These are phyloP conservation scores for Zaprionus gabonicus DNA, from an alignment of 1,140 invertebrate species.

Conservation along the genomic window DNA sequence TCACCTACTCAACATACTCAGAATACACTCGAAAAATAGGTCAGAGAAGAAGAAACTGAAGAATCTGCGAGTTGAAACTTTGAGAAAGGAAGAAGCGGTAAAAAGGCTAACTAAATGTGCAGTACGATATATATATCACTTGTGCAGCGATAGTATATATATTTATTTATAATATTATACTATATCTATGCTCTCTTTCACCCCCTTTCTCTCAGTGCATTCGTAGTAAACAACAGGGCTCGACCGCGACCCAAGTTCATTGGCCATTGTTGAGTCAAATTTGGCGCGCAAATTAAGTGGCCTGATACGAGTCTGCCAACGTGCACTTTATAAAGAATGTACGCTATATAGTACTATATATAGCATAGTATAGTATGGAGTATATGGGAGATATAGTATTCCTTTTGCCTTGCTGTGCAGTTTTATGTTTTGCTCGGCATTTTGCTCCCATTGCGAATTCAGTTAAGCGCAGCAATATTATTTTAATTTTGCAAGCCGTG, in stretches of 20 bases:
- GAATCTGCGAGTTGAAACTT: not conserved
- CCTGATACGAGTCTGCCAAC: constrained; percentile 16
- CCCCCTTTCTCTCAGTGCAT: not conserved
- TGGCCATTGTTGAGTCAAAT: constrained; percentile 63
- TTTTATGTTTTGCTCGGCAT: constrained; percentile 25
- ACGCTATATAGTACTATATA: not conserved
- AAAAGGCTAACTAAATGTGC: not conserved
- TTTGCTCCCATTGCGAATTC: constrained; percentile 23
- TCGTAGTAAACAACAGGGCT: constrained; percentile 25
- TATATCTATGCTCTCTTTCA: not conserved
- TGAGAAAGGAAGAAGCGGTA: not conserved
- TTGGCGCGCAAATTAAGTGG: constrained; percentile 67
- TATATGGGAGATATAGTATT: not conserved
- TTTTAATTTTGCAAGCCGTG: constrained; percentile 44
- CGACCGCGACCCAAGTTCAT: constrained; percentile 49
- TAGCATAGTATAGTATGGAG: constrained; percentile 7
- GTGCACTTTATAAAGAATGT: constrained; percentile 7
- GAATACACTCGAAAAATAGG: not conserved
- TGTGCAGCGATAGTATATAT: too few relatives aligned
- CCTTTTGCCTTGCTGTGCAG: not conserved
- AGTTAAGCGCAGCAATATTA: constrained; percentile 22
- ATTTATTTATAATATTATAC: not conserved
- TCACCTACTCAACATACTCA: constrained; percentile 4
- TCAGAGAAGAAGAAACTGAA: too few relatives aligned
- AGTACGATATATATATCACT: too few relatives aligned